These are phyloP conservation scores for Melanotaenia trifasciata DNA, from an alignment of 2,797 vertebrate genomes.

Conservation along the genomic window DNA sequence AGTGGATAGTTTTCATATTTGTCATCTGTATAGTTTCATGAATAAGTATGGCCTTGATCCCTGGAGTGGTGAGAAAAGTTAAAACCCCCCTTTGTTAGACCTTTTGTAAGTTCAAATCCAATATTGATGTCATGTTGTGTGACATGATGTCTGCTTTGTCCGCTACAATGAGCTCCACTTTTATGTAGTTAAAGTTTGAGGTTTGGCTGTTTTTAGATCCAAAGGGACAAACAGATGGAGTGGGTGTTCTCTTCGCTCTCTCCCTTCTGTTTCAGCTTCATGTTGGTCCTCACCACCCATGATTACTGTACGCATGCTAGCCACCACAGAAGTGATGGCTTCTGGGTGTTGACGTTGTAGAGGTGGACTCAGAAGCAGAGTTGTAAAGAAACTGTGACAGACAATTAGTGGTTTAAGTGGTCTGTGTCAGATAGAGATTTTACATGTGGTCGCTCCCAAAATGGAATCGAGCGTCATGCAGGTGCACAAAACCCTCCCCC, in stretches of 20 bases:
- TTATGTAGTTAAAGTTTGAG: slow-evolving; percentile 64
- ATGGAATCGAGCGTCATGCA: slow-evolving; percentile 50
- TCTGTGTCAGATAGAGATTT: slow-evolving; percentile 61
- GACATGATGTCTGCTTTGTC: slow-evolving; percentile 43
- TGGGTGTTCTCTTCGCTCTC: slow-evolving; percentile 53
- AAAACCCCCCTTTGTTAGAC: slow-evolving; percentile 5
- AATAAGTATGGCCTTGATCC: neutral
- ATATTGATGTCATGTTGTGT: slow-evolving; percentile 44
- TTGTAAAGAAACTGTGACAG: slow-evolving; percentile 59
- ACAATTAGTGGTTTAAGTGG: slow-evolving; percentile 71
- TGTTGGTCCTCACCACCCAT: slow-evolving; percentile 54
- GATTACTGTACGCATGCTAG: slow-evolving; percentile 62
- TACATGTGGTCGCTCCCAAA: slow-evolving; percentile 70
- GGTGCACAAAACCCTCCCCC: slow-evolving; percentile 22
- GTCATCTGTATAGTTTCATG: slow-evolving; percentile 19
- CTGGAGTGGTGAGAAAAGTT: neutral
- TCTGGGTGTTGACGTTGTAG: slow-evolving; percentile 67
- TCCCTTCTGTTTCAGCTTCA: slow-evolving; percentile 53
- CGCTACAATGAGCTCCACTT: slow-evolving; percentile 48
- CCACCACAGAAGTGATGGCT: slow-evolving; percentile 60
- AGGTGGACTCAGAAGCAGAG: slow-evolving; percentile 50
- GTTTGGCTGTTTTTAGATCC: slow-evolving; percentile 68
- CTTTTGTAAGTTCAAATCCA: slow-evolving; percentile 21
- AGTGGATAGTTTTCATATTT: slow-evolving; percentile 20
- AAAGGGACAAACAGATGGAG: slow-evolving; percentile 54